A percentile compares a stretch with the other conserved stretches of the same genome.
Evolutionary conservation across 2,888 invertebrate genomes (phyloP).

Genomic region (Tupiocoris notatus): DNA sequence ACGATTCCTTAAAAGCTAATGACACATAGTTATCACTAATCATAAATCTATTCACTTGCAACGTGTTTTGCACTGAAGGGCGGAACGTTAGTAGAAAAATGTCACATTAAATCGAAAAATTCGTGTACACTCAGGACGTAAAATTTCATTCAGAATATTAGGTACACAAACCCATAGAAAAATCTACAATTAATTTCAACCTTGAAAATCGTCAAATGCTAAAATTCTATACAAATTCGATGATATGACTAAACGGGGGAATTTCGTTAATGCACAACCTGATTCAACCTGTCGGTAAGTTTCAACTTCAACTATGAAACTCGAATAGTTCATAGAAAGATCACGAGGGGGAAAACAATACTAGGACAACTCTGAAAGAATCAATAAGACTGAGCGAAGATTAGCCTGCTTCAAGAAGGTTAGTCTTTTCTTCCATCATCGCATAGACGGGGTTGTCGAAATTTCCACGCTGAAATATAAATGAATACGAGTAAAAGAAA

Average conservation of each 20-base stretch:
- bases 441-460: conserved; percentile 84
- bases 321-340: neutral
- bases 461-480: conserved; percentile 65
- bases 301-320: neutral
- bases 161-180: too few species aligned
- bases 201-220: neutral
- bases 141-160: too few species aligned
- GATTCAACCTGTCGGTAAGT: neutral
- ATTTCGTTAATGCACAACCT: neutral
- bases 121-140: neutral
- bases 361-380: neutral
- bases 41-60: neutral
- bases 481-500: too few species aligned
- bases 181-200: too few species aligned
- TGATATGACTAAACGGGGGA: neutral
- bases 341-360: neutral
- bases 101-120: neutral
- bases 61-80: neutral
- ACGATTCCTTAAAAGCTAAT: neutral
- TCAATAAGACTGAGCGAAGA: neutral
- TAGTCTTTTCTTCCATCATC: conserved; percentile 52
- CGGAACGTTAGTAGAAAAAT: neutral
- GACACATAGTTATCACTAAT: neutral
- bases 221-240: neutral
- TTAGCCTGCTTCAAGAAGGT: conserved; percentile 28